These are phyloP conservation scores for Cheilosia variabilis DNA, from an alignment of 2,888 invertebrate genomes.

Conservation along the genomic window DNA sequence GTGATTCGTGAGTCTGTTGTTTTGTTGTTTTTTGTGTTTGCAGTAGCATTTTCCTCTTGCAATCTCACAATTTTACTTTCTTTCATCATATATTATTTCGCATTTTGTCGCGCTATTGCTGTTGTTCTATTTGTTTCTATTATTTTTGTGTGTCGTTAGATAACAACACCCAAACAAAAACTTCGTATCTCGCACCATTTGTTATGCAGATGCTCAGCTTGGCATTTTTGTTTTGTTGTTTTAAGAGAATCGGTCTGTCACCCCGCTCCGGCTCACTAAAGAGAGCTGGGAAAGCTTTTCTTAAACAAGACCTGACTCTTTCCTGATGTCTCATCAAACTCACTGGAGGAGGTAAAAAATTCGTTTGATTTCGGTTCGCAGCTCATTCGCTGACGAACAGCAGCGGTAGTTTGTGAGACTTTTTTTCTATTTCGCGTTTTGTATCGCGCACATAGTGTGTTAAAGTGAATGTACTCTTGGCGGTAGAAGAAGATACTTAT, in stretches of 20 bases:
- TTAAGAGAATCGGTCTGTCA: slow-evolving; percentile 66
- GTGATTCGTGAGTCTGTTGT: slow-evolving; percentile 1
- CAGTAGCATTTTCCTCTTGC: slow-evolving; percentile 24
- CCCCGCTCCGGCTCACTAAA: slow-evolving; percentile 49
- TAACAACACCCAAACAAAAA: slow-evolving; percentile 63
- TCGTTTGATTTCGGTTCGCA: slow-evolving; percentile 58
- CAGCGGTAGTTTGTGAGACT: slow-evolving; percentile 66
- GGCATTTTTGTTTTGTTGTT: slow-evolving; percentile 46
- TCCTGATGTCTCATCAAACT: background rate
- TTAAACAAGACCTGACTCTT: background rate
- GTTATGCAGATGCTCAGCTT: background rate
- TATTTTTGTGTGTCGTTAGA: slow-evolving; percentile 56
- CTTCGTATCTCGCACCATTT: slow-evolving; percentile 26
- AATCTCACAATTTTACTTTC: slow-evolving; percentile 56
- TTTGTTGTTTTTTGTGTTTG: background rate
- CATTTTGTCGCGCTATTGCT: slow-evolving; percentile 35
- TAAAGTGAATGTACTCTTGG: slow-evolving; percentile 74
- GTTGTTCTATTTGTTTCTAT: background rate
- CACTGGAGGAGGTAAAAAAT: slow-evolving; percentile 52
- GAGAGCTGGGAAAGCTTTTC: slow-evolving; percentile 14
- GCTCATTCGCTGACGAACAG: slow-evolving; percentile 74
- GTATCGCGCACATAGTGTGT: slow-evolving; percentile 14
- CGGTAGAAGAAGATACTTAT: slow-evolving; percentile 57
- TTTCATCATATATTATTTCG: slow-evolving; percentile 68
- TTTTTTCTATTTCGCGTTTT: slow-evolving; percentile 52